Evolutionary conservation across 2,888 invertebrate species (phyloP).

Genomic region (Nephrotoma appendiculata): DNA sequence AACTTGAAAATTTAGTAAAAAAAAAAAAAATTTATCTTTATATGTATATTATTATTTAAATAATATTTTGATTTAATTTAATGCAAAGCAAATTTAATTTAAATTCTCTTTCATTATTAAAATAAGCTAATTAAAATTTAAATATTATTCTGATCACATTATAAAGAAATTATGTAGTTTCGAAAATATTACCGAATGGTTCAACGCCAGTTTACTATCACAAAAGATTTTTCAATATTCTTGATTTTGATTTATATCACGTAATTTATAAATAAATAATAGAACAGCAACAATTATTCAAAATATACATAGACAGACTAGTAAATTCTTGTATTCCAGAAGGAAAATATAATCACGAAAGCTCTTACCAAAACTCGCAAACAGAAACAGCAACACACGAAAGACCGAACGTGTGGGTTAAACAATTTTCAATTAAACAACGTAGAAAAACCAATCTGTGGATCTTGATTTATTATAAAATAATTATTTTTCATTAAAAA

Average conservation of each 20-base stretch:
- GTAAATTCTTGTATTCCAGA: neutral
- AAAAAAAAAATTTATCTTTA: too few relatives aligned
- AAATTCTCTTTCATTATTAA: too few relatives aligned
- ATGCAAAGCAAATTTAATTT: too few relatives aligned
- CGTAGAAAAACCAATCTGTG: neutral
- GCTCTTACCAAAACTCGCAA: neutral
- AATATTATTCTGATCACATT: too few relatives aligned
- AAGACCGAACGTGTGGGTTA: neutral
- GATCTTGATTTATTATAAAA: neutral
- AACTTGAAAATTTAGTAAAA: too few relatives aligned
- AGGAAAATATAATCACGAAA: neutral
- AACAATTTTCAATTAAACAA: neutral
- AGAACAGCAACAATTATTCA: neutral
- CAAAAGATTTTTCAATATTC: too few relatives aligned
- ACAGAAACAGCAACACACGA: neutral
- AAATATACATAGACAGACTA: neutral
- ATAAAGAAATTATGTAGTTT: too few relatives aligned
- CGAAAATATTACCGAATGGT: too few relatives aligned
- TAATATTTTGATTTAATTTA: too few relatives aligned
- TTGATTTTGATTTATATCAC: neutral
- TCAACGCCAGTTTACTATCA: too few relatives aligned
- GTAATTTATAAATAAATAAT: neutral
- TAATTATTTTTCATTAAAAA: neutral
- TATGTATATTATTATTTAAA: too few relatives aligned
- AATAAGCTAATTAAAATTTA: too few relatives aligned